Evolutionary conservation across 1,140 invertebrate genomes (phyloP).

Genomic region (Popillia japonica): DNA sequence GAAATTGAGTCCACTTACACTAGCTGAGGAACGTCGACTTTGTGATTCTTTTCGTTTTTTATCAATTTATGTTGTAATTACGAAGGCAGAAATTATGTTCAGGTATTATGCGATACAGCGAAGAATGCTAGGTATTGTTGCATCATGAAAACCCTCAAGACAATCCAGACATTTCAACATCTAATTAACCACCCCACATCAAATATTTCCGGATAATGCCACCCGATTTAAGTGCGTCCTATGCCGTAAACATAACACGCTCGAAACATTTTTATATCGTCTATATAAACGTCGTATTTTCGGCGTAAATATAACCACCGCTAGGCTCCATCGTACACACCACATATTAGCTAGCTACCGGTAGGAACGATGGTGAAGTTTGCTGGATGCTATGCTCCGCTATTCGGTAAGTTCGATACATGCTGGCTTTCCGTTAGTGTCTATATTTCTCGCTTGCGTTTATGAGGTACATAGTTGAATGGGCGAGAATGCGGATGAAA

Average conservation of each 20-base stretch:
- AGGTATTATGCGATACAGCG: too few species aligned
- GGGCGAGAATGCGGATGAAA: neutral
- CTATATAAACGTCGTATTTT: constrained; percentile 6
- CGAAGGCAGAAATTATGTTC: too few species aligned
- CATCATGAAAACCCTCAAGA: too few species aligned
- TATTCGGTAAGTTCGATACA: constrained; percentile 4
- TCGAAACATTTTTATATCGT: constrained; percentile 10
- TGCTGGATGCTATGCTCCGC: neutral
- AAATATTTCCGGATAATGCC: neutral
- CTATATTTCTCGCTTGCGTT: neutral
- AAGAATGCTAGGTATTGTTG: too few species aligned
- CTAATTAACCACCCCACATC: too few species aligned
- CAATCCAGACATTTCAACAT: too few species aligned
- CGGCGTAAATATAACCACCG: neutral
- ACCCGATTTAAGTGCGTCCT: neutral
- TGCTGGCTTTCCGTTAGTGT: neutral
- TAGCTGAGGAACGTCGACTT: too few species aligned
- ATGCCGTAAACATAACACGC: constrained; percentile 1
- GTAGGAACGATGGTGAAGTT: neutral
- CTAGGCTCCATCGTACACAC: neutral
- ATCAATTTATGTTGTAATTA: too few species aligned
- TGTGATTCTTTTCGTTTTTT: too few species aligned
- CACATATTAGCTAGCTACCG: neutral
- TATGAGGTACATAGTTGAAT: neutral
- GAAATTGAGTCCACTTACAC: too few species aligned